Evolutionary conservation across 2,888 invertebrate genomes (phyloP).

Genomic region (Trichopoda pennipes): DNA sequence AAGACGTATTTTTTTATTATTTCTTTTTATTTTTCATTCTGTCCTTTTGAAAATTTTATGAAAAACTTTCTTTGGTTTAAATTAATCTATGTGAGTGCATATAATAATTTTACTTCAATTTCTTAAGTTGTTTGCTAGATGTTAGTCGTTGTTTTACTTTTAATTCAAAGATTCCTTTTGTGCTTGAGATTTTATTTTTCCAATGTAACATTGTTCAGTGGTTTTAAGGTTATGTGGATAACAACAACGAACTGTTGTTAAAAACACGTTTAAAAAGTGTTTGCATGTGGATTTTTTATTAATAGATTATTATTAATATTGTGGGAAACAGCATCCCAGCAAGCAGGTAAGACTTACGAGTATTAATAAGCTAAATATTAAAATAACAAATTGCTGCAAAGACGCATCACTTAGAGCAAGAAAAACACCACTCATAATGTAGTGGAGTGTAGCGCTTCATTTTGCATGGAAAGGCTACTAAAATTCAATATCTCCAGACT

Average conservation of each 20-base stretch:
- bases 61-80: slow-evolving; percentile 10
- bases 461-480: too few species aligned
- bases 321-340: too few species aligned
- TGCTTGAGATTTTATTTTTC: slow-evolving; percentile 31
- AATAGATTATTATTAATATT: too few species aligned
- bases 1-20: slow-evolving; percentile 22
- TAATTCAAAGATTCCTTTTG: neutral
- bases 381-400: too few species aligned
- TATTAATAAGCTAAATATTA: too few species aligned
- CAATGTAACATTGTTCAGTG: slow-evolving; percentile 62
- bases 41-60: slow-evolving; percentile 13
- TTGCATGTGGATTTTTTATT: slow-evolving; percentile 8
- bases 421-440: too few species aligned
- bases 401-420: too few species aligned
- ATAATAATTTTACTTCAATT: slow-evolving; percentile 45
- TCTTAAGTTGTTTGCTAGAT: slow-evolving; percentile 10
- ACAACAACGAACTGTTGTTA: slow-evolving; percentile 61
- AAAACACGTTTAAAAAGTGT: slow-evolving; percentile 54
- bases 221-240: slow-evolving; percentile 64
- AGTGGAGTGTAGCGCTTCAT: too few species aligned
- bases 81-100: slow-evolving; percentile 46
- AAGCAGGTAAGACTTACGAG: too few species aligned
- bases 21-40: slow-evolving; percentile 3
- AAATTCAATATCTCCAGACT: too few species aligned
- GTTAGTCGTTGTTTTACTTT: slow-evolving; percentile 17